Evolutionary conservation across 2,888 invertebrate genomes (phyloP), one percentile per base, ranked within the genome.

Genomic region (Drosophila neoperkinsi): DNA sequence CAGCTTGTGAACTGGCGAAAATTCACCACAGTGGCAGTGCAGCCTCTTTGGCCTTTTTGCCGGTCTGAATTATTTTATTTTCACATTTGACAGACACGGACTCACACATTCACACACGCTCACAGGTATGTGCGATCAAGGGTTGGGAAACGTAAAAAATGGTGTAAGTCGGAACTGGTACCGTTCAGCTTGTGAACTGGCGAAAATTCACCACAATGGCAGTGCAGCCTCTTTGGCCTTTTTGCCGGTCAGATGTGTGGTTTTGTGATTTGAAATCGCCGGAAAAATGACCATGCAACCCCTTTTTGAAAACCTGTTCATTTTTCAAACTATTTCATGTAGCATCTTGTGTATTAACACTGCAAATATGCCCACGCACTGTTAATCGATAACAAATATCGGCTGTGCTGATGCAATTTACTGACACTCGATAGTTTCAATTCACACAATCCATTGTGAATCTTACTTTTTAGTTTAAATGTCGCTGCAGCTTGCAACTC

Each of bases 21-120:
- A 25, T 28, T 69, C 33, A 52, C n/a, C 33, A 34, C 41, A 36
- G 16, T 33, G 16, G 13, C 46, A 25, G 13, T 16, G 46, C 13
- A 46, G 46, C 7, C n/a, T 2, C 16, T 46, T 25, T 16, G 13
- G 4, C 16, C 9, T 9, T 46, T n/a, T n/a, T n/a, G 57, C 52
- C 66, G 77, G 79, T 67, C 79, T 58, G 33, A 77, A 64, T 58
- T 50, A 71, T 56, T 53, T 71, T 78, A 62, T 77, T 77, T 77
- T 77, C 71, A 74, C 77, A 63, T 59, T 66, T 77, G 75, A 79
- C 74, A 70, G 64, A 77, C 69, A 77, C 77, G 73, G 67, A 75
- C 76, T 62, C 38, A 51, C 59, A 74, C 49, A 50, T 16, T 30
- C 31, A 49, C 66, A 38, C 51, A 74, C 41, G 36, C 16, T 34